phyloP scores from a whole-genome alignment of 2,888 invertebrate species.

The Megalurothrips usitatus region DNA sequence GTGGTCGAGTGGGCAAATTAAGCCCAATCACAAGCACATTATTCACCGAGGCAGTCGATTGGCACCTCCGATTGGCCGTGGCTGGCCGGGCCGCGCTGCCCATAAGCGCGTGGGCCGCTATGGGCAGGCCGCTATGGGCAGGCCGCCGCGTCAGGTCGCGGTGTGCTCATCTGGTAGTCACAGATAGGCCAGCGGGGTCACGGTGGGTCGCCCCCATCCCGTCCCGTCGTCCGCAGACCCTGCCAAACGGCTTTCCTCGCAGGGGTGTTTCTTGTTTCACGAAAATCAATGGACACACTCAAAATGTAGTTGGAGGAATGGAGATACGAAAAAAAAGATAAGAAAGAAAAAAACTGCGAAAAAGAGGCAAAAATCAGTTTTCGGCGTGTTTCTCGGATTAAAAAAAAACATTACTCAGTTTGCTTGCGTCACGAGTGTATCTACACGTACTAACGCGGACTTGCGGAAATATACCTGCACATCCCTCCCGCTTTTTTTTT shows the following conservation, averaged over 20 bases:
- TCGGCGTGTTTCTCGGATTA: too few relatives aligned
- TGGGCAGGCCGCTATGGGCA: background rate
- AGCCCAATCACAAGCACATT: slow-evolving; percentile 6
- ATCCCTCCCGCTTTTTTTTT: too few relatives aligned
- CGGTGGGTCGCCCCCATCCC: background rate
- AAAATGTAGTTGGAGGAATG: too few relatives aligned
- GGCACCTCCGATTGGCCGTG: background rate
- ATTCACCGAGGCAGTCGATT: slow-evolving; percentile 1
- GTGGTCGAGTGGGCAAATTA: background rate
- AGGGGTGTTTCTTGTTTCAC: too few relatives aligned
- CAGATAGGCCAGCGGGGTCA: background rate
- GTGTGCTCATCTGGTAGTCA: background rate
- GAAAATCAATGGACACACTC: too few relatives aligned
- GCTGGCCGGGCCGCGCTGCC: background rate
- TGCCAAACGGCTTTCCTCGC: background rate
- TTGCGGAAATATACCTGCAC: too few relatives aligned
- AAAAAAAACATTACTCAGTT: too few relatives aligned
- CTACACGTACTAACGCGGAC: too few relatives aligned
- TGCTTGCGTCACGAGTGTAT: too few relatives aligned
- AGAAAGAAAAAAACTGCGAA: too few relatives aligned
- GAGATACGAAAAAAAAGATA: too few relatives aligned
- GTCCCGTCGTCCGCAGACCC: background rate
- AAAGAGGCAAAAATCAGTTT: too few relatives aligned
- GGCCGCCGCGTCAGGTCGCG: background rate
- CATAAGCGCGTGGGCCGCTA: background rate